phyloP scores from a whole-genome alignment of 2,888 invertebrate species.

The Pristionchus maxplancki region DNA sequence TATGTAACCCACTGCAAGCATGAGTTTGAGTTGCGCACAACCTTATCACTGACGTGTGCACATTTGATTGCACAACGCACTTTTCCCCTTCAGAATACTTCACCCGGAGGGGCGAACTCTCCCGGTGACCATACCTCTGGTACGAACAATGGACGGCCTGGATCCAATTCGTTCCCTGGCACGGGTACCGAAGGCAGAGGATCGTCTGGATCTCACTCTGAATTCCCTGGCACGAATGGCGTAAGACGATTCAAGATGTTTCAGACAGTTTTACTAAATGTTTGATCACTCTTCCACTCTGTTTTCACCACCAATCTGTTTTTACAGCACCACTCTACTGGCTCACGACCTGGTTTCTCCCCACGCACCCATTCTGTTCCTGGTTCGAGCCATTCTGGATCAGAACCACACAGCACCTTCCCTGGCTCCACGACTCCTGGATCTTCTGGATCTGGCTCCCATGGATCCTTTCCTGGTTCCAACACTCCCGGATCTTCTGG shows the following conservation, averaged over 20 bases:
- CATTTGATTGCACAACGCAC: background rate
- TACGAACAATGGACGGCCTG: background rate
- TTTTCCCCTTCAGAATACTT: background rate
- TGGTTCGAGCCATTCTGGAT: background rate
- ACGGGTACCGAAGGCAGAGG: background rate
- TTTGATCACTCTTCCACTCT: background rate
- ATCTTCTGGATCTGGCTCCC: background rate
- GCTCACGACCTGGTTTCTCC: background rate
- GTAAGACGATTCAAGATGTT: background rate
- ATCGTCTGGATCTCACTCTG: background rate
- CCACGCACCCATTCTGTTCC: background rate
- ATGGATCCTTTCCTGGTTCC: background rate
- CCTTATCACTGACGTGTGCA: background rate
- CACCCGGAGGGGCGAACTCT: background rate
- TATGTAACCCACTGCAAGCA: background rate
- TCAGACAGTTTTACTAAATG: background rate
- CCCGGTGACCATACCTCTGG: background rate
- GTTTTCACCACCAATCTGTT: background rate
- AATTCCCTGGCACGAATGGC: slow-evolving; percentile 20
- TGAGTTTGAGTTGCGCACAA: background rate
- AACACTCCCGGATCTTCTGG: background rate
- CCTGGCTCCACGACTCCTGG: background rate
- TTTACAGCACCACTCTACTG: background rate
- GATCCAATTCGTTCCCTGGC: background rate
- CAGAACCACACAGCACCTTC: background rate